Percentiles rank a stretch among this genome's conserved stretches.
These are phyloP conservation scores for Mactromeris polynyma DNA, from an alignment of 2,888 invertebrate species.

Conservation along the genomic window DNA sequence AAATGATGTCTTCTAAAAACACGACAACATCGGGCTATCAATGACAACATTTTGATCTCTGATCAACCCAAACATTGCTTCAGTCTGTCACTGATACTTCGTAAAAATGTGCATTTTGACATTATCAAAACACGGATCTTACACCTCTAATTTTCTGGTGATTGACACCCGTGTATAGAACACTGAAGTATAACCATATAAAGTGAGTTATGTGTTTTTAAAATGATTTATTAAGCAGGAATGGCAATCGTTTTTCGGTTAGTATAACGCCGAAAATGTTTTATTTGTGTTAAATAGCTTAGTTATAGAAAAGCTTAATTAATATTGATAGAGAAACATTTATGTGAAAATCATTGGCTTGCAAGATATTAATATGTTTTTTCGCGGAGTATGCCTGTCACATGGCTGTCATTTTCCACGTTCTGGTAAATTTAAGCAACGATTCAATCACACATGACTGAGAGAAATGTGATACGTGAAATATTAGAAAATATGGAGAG, in stretches of 20 bases:
- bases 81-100: constrained; percentile 46
- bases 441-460: not conserved
- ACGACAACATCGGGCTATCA: constrained; percentile 37
- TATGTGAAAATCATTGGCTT: constrained; percentile 47
- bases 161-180: constrained; percentile 58
- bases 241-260: constrained; percentile 20
- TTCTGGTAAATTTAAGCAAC: constrained; percentile 8
- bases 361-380: constrained; percentile 42
- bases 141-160: constrained; percentile 58
- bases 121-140: constrained; percentile 55
- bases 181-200: constrained; percentile 47
- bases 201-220: constrained; percentile 62
- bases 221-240: constrained; percentile 60
- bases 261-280: constrained; percentile 44
- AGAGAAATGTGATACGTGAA: not conserved
- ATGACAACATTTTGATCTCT: constrained; percentile 35
- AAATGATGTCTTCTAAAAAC: constrained; percentile 21
- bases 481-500: constrained; percentile 8
- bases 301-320: constrained; percentile 30
- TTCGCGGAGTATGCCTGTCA: constrained; percentile 7
- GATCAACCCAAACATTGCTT: constrained; percentile 12
- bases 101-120: constrained; percentile 50
- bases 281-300: constrained; percentile 50
- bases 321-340: constrained; percentile 23
- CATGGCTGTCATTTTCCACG: not conserved